Evolutionary conservation across 2,888 invertebrate genomes (phyloP).

Genomic region (Stenotaenia linearis): DNA sequence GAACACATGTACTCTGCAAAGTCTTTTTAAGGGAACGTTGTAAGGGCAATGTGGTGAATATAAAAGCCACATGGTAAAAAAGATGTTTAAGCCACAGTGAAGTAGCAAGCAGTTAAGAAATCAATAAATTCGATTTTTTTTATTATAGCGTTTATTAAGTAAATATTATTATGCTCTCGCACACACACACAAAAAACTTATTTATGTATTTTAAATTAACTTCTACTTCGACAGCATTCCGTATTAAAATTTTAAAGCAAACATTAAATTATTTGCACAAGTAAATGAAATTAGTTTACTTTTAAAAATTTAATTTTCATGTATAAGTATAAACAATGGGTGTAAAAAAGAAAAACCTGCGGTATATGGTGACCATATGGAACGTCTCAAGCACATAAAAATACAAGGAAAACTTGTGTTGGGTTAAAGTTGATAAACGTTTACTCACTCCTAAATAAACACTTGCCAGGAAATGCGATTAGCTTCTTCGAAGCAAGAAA

Average conservation of each 20-base stretch:
- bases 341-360: no score
- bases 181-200: neutral
- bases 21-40: neutral
- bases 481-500: no score
- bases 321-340: no score
- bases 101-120: neutral
- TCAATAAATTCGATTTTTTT: neutral
- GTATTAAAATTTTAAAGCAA: no score
- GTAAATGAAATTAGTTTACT: no score
- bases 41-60: neutral
- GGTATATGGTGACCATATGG: neutral
- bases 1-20: slow-evolving; percentile 11
- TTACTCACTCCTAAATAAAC: neutral
- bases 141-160: neutral
- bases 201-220: no score
- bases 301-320: neutral
- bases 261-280: no score
- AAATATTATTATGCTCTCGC: no score
- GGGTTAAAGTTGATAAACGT: neutral
- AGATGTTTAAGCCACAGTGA: neutral
- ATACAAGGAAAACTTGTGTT: neutral
- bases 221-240: no score
- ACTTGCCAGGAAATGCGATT: neutral
- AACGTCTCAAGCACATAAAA: neutral
- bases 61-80: neutral